phyloP scores from a whole-genome alignment of 2,113 vertebrate species.

The Hucho hucho region DNA sequence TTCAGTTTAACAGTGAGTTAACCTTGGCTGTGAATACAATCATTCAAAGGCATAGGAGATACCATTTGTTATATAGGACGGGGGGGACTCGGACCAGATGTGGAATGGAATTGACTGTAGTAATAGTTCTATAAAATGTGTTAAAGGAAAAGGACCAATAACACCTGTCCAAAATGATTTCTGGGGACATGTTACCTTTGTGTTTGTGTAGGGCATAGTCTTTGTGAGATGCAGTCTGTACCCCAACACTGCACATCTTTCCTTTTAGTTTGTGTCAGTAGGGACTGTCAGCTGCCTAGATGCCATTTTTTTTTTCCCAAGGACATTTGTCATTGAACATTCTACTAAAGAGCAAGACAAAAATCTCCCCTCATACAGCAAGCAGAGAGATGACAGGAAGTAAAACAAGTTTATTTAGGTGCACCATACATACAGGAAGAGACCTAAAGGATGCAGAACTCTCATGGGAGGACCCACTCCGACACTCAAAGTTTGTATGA shows the following conservation, averaged over 20 bases:
- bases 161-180: conserved; percentile 49
- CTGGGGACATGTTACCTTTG: conserved; percentile 45
- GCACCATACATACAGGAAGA: too few relatives aligned
- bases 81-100: conserved; percentile 50
- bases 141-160: conserved; percentile 31
- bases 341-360: conserved; percentile 43
- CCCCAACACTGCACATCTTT: neutral
- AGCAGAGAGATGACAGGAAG: neutral
- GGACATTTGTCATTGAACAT: conserved; percentile 65
- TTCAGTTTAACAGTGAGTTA: conserved; percentile 41
- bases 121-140: conserved; percentile 67
- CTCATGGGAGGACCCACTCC: too few relatives aligned
- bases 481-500: too few relatives aligned
- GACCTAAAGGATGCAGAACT: too few relatives aligned
- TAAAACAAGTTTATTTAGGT: too few relatives aligned
- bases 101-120: conserved; percentile 62
- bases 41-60: conserved; percentile 41
- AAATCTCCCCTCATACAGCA: neutral
- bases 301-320: conserved; percentile 40
- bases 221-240: neutral
- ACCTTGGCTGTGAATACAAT: conserved; percentile 46
- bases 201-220: conserved; percentile 24
- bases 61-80: conserved; percentile 60
- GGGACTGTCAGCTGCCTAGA: conserved; percentile 56
- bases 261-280: conserved; percentile 40